Evolutionary conservation across 2,113 vertebrate genomes (phyloP).

Genomic region (Hiodon alosoides): DNA sequence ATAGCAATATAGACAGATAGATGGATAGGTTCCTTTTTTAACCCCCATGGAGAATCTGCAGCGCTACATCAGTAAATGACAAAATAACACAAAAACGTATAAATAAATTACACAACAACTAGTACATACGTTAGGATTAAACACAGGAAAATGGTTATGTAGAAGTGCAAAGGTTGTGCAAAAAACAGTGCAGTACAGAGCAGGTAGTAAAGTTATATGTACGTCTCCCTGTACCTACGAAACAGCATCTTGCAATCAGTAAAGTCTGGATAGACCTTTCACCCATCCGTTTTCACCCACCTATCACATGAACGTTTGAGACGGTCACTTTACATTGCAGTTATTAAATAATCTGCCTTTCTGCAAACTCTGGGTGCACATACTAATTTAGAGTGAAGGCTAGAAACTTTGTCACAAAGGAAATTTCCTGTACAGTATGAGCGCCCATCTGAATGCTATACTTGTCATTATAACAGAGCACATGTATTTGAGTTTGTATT

Average conservation of each 20-base stretch:
- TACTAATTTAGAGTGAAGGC: neutral
- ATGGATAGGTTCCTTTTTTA: no score
- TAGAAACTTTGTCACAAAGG: neutral
- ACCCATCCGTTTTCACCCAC: no score
- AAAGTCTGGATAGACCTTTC: no score
- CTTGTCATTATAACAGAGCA: neutral
- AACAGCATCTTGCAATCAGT: no score
- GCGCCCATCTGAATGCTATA: neutral
- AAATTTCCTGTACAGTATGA: neutral
- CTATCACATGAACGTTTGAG: neutral
- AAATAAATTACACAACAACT: neutral
- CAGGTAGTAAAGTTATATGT: no score
- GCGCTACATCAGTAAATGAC: neutral
- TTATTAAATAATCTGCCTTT: slow-evolving; percentile 4
- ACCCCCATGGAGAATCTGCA: neutral
- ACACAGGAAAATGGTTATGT: no score
- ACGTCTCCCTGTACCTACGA: no score
- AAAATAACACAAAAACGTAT: neutral
- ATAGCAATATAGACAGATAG: no score
- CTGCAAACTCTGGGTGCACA: neutral
- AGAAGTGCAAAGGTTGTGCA: no score
- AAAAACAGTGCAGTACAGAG: no score
- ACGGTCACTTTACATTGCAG: slow-evolving; percentile 2
- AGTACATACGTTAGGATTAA: neutral
- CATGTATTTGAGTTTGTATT: neutral